A percentile compares a stretch with the other conserved stretches of the same genome.
Evolutionary conservation across 2,797 vertebrate species (phyloP).

Genomic region (Capromys pilorides): DNA sequence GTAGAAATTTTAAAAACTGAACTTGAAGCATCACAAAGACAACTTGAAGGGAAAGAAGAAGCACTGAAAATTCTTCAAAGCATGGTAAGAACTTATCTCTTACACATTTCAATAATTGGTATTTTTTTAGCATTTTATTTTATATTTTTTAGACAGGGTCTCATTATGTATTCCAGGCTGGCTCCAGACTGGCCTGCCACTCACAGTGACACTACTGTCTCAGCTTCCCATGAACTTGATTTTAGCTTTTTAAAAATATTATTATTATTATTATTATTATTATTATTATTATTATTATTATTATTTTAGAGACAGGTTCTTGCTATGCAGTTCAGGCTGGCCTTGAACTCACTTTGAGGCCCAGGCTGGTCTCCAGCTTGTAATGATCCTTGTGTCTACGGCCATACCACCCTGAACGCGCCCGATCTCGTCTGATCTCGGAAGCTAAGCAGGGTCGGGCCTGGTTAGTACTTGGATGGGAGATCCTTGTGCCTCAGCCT

Average conservation of each 20-base stretch:
- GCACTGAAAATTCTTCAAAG: constrained; percentile 94
- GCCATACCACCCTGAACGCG: too few species aligned
- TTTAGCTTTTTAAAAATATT: not conserved
- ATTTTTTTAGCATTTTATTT: not conserved
- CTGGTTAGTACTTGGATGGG: too few species aligned
- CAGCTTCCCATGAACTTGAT: not conserved
- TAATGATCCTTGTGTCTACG: too few species aligned
- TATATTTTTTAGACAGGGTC: not conserved
- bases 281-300: too few species aligned
- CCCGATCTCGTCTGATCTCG: too few species aligned
- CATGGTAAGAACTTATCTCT: constrained; percentile 86
- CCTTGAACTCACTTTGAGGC: too few species aligned
- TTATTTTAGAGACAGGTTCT: too few species aligned
- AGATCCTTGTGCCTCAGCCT: too few species aligned
- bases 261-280: not conserved
- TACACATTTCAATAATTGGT: not conserved
- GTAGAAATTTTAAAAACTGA: constrained; percentile 90
- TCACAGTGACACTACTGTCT: not conserved
- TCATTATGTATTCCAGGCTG: not conserved
- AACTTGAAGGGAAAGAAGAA: constrained; percentile 94
- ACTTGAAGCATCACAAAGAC: constrained; percentile 92
- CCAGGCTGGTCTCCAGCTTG: too few species aligned
- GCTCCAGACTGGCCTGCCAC: not conserved
- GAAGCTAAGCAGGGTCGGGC: too few species aligned
- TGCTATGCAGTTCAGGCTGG: too few species aligned